phyloP scores from a whole-genome alignment of 92 coral and sea anemone genomes.

The Metridium senile region DNA sequence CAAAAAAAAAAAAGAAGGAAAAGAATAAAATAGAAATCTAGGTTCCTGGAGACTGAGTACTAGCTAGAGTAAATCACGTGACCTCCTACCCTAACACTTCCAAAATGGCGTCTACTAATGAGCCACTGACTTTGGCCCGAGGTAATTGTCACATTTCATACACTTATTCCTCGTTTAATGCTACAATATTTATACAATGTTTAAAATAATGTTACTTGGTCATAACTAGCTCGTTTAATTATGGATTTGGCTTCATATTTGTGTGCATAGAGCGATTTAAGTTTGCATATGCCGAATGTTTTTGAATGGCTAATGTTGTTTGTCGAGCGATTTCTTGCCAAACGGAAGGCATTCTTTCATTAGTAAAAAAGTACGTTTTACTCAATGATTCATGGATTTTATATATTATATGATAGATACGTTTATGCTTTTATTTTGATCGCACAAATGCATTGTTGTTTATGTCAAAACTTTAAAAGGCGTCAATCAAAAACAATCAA shows the following conservation, averaged over 20 bases:
- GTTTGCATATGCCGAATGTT: not conserved
- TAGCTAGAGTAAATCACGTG: too few species aligned
- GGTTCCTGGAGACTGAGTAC: too few species aligned
- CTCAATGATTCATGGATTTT: too few species aligned
- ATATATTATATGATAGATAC: too few species aligned
- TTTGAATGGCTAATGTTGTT: too few species aligned
- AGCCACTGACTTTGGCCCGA: conserved; percentile 87
- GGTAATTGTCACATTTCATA: conserved; percentile 57
- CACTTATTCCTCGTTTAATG: not conserved
- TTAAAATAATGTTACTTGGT: not conserved
- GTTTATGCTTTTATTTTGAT: too few species aligned
- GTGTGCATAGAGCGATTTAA: not conserved
- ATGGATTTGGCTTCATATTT: not conserved
- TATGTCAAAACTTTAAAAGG: not conserved
- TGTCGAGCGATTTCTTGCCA: not conserved
- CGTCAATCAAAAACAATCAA: not conserved
- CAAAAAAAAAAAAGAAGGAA: too few species aligned
- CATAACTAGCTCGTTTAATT: not conserved
- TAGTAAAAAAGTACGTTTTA: too few species aligned
- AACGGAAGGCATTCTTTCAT: too few species aligned
- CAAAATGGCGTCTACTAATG: conserved; percentile 75
- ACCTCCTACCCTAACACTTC: conserved; percentile 9
- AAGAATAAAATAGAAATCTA: too few species aligned
- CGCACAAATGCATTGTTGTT: too few species aligned
- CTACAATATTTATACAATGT: not conserved